phyloP scores from a whole-genome alignment of 1,140 invertebrate genomes.

The honey bee (Apis mellifera) region Amel_HAv3.1 CM009943.2:2643001-2643500 shows the following conservation, averaged over 20 bases:
- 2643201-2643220: slow-evolving; percentile 4
- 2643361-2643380: slow-evolving; percentile 18
- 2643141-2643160: neutral
- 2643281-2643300: no score
- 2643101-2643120: slow-evolving; percentile 64
- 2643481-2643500: slow-evolving; percentile 79
- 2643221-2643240: slow-evolving; percentile 31
- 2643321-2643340: no score
- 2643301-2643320: no score
- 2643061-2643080: slow-evolving; percentile 67
- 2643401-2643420: slow-evolving; percentile 59
- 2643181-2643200: neutral
- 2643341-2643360: slow-evolving; percentile 11
- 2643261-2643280: no score
- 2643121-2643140: slow-evolving; percentile 34
- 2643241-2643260: no score
- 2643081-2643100: slow-evolving; percentile 66
- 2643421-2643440: slow-evolving; percentile 80
- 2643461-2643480: slow-evolving; percentile 84
- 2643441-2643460: slow-evolving; percentile 81
- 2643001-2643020: slow-evolving; percentile 58
- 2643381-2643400: slow-evolving; percentile 37
- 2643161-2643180: neutral
- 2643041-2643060: slow-evolving; percentile 60
- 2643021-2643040: slow-evolving; percentile 60